Evolutionary conservation across 2,797 vertebrate species (phyloP), one percentile per base, ranked within the genome.

Genomic region (Picus viridis): DNA sequence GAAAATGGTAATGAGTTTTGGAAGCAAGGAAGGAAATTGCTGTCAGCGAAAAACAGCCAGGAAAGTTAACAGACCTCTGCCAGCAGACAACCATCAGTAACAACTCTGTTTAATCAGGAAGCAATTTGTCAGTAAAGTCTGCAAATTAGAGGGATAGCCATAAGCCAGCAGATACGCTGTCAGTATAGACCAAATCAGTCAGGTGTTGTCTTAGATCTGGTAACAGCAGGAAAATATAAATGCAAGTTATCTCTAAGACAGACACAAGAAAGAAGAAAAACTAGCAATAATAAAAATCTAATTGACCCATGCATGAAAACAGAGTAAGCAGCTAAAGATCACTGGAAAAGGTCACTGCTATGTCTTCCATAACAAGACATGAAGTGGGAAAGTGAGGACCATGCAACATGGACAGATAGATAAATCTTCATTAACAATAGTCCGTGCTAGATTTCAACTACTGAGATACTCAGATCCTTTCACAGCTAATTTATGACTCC

Each of bases 11-110:
- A 84, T 72, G 61, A 79, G 57, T 87, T 92, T 79, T 68, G 53
- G 56, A 84, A 87, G 70, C 26, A 57, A 75, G 45, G 34, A 94
- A 88, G 24, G 45, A 94, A 87, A 70, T 67, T 34, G 34, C 53
- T 89, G 87, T 92, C 90, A 89, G 71, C 93, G 65, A 70, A 80
- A 94, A 86, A 75, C 5, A 85, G 61, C n/a, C 81, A 77, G 78
- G 49, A 90, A 73, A 69, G 75, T 81, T 69, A 91, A 92, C 41
- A 95, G 83, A 69, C 10, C 57, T 93, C 82, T 77, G 29, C 68
- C 22, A 53, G 70, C 62, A 87, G 54, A 67, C 4, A 0, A 51
- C 78, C 75, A 89, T 88, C 83, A 90, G 53, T 36, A 80, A 92
- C 75, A 90, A 81, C 39, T 64, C 57, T 51, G 12, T 72, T 75